Base-by-base conservation (phyloP, 2,888 invertebrate species). In the Yponomeuta sedellus region DNA sequence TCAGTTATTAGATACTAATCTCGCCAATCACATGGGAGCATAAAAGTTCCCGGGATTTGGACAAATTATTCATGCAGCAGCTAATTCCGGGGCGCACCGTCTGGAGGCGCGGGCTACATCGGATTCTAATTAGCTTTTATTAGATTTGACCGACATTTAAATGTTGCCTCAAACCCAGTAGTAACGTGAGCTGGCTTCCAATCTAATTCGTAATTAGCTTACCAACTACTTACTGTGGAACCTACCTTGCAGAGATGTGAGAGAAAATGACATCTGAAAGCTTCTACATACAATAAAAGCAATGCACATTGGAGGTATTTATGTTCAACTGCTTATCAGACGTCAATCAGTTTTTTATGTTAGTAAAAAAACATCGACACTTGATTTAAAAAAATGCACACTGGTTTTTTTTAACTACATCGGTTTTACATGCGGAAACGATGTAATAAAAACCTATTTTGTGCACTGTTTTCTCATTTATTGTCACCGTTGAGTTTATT, bases 121-220 rank as follows among this genome's bases (percentile, higher is more conserved):
- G 83, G 82, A 81, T 81, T 80, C 82, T 86, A 86, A 86, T 84
- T 82, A 80, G 82, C 79, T 82, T 82, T 86, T 83, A 86, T 86
- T 85, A 82, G 83, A 82, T 86, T 86, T 85, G 80, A 84, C 81
- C 79, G 80, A 83, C 84, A 86, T 86, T 83, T 85, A 83, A 84
- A 85, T 80, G 81, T 52, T 81, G 22, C 61, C n/a, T 22, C 61
- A 61, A n/a, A 11, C 10, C 22, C 16, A 61, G 28, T n/a, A 61
- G n/a, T 61, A 66, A 22, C 16, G n/a, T 20, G 59, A 19, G 20
- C 20, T 2, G n/a, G 20, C 59, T 59, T 59, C 11, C 25, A 19
- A 59, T 59, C 25, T 59, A 59, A 25, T 22, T 11, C 2, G 10
- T 59, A 59, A 25, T 59, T 59, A 59, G 11, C n/a, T 59, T 19